A percentile compares a stretch with the other conserved stretches of the same genome.
Evolutionary conservation across 2,797 vertebrate species (phyloP).

Genomic region (Nasua narica): DNA sequence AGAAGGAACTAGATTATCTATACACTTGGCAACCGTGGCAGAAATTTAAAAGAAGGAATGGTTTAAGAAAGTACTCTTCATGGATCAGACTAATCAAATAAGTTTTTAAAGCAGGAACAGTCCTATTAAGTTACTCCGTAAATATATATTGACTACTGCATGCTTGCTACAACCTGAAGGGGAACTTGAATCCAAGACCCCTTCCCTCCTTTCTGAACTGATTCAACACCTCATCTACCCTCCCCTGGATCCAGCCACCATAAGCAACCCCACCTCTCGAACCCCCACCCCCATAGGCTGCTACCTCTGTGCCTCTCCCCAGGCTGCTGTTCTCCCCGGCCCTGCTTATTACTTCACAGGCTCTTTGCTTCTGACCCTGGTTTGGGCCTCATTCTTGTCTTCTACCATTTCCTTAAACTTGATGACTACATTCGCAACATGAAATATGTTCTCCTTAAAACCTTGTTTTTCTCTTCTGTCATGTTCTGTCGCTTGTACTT

Average conservation of each 20-base stretch:
- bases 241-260: background rate
- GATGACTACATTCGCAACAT: background rate
- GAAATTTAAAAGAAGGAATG: background rate
- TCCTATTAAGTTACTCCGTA: background rate
- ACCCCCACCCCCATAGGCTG: accelerated
- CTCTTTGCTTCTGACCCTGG: background rate
- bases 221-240: background rate
- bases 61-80: background rate
- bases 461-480: background rate
- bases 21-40: background rate
- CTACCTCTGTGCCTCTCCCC: background rate
- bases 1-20: background rate
- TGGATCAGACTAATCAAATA: background rate
- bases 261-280: too few species aligned
- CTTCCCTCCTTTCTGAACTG: background rate
- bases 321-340: background rate
- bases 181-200: background rate
- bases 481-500: background rate
- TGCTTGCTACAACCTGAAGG: background rate
- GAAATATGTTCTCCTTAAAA: background rate
- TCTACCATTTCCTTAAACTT: background rate
- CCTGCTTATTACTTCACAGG: background rate
- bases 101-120: background rate
- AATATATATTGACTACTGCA: background rate
- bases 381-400: background rate